These are phyloP conservation scores for Adelosebastes latens DNA, from an alignment of 2,797 vertebrate genomes.

Conservation along the genomic window DNA sequence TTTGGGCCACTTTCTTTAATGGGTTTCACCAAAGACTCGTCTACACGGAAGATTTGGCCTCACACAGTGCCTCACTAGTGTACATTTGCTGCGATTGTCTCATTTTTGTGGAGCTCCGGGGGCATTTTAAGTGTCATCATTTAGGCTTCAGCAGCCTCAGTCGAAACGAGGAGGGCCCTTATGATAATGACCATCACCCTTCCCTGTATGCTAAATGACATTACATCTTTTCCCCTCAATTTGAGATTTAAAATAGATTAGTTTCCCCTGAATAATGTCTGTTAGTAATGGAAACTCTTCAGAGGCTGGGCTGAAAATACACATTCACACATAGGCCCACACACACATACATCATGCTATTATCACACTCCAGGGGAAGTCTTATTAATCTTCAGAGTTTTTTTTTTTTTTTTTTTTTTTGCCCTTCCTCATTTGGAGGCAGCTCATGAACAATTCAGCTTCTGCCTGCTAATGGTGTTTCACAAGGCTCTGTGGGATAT, in stretches of 20 bases:
- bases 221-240: slow-evolving; percentile 66
- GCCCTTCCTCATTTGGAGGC: slow-evolving; percentile 91
- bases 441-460: slow-evolving; percentile 97
- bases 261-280: slow-evolving; percentile 66
- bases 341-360: slow-evolving; percentile 76
- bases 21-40: slow-evolving; percentile 33
- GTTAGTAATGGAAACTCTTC: slow-evolving; percentile 73
- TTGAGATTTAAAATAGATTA: slow-evolving; percentile 73
- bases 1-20: slow-evolving; percentile 56
- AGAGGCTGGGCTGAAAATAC: slow-evolving; percentile 85
- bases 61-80: slow-evolving; percentile 16
- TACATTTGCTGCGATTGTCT: slow-evolving; percentile 34
- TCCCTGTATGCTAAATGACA: slow-evolving; percentile 64
- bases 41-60: slow-evolving; percentile 38
- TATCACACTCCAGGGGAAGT: slow-evolving; percentile 91
- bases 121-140: slow-evolving; percentile 64
- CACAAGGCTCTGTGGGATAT: slow-evolving; percentile 93
- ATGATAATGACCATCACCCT: slow-evolving; percentile 72
- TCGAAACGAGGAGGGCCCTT: slow-evolving; percentile 57
- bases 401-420: slow-evolving; percentile 43
- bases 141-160: slow-evolving; percentile 57
- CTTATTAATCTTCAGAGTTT: slow-evolving; percentile 90
- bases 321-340: slow-evolving; percentile 59
- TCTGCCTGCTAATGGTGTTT: slow-evolving; percentile 97
- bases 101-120: slow-evolving; percentile 37